Base-by-base conservation (phyloP, 1,140 invertebrate species). In the Drosophila repleta region DNA sequence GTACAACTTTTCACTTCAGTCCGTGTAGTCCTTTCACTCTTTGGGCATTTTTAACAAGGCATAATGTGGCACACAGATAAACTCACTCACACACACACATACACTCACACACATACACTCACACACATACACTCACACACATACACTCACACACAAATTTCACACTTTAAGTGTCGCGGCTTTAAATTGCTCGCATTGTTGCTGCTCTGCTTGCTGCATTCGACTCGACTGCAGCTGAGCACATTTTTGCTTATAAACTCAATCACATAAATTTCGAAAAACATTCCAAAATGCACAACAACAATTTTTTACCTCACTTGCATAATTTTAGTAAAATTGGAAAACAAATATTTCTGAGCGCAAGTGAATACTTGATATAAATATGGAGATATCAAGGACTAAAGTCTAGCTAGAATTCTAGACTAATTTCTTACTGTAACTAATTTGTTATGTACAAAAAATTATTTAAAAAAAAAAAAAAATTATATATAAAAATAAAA, bases 1-100 rank as follows among this genome's bases (percentile, higher is more conserved):
- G 13, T 17, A 56, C 24, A 52, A 53, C 37, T 51, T 24, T 65
- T 39, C 15, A 45, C 53, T 29, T 57, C 46, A 71, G 46, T 70
- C 18, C 64, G 62, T 70, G 58, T 39, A 65, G 10, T 43, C 39
- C 70, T 63, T 48, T 57, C 55, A 66, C 65, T 63, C 74, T 77
- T 82, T 82, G 63, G 75, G 83, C 61, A 82, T 82, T 87, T 87
- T 88, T 78, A 87, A 85, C 82, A 78, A 81, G 83, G 67, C 83
- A 70, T 74, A 73, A 74, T 80, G 57, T 49, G 60, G 62, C 57
- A 75, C 65, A 71, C 32, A 18, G 46, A 62, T 58, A 69, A 51
- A 66, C 35, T 20, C 35, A 61, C 24, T 53, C 39, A 58, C 32
- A 60, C 65, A 45, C 46, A 37, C 52, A 53, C 51, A 24, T 43